phyloP scores from a whole-genome alignment of 2,113 vertebrate genomes.

The Thamnaconus septentrionalis region DNA sequence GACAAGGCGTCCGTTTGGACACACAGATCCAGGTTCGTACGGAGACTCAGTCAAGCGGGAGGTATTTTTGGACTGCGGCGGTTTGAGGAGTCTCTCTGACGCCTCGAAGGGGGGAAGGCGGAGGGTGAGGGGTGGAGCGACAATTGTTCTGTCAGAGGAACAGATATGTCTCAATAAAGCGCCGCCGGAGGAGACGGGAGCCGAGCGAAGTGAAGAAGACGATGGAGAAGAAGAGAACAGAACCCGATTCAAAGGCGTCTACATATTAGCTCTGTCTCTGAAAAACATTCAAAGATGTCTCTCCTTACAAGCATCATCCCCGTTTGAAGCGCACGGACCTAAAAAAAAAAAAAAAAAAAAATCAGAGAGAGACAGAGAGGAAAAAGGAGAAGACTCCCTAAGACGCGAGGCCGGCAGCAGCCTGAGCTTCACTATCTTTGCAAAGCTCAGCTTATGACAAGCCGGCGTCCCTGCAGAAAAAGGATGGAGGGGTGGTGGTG shows the following conservation, averaged over 20 bases:
- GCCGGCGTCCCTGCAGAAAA: slow-evolving; percentile 63
- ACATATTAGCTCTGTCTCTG: neutral
- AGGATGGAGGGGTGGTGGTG: too few species aligned
- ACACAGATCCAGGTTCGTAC: slow-evolving; percentile 69
- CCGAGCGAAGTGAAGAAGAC: slow-evolving; percentile 15
- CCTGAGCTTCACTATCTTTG: slow-evolving; percentile 64
- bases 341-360: slow-evolving; percentile 39
- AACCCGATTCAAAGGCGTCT: neutral
- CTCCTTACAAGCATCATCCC: slow-evolving; percentile 49
- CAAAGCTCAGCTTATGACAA: slow-evolving; percentile 72
- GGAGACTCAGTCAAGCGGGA: slow-evolving; percentile 70
- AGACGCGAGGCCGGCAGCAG: slow-evolving; percentile 64
- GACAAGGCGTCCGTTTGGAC: slow-evolving; percentile 62
- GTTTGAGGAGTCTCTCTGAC: slow-evolving; percentile 49
- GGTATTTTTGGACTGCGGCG: slow-evolving; percentile 66
- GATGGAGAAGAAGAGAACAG: slow-evolving; percentile 8
- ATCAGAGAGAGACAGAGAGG: too few species aligned
- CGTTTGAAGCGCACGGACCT: slow-evolving; percentile 59
- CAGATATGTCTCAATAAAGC: slow-evolving; percentile 64
- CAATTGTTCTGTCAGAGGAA: slow-evolving; percentile 60
- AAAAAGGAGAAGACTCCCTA: slow-evolving; percentile 13
- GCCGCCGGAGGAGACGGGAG: slow-evolving; percentile 19
- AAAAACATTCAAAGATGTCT: slow-evolving; percentile 39
- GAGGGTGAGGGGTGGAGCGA: slow-evolving; percentile 35
- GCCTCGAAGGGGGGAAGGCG: slow-evolving; percentile 48